Base-by-base conservation (phyloP, 2,888 invertebrate species). In the Philopedon plagiatum region DNA sequence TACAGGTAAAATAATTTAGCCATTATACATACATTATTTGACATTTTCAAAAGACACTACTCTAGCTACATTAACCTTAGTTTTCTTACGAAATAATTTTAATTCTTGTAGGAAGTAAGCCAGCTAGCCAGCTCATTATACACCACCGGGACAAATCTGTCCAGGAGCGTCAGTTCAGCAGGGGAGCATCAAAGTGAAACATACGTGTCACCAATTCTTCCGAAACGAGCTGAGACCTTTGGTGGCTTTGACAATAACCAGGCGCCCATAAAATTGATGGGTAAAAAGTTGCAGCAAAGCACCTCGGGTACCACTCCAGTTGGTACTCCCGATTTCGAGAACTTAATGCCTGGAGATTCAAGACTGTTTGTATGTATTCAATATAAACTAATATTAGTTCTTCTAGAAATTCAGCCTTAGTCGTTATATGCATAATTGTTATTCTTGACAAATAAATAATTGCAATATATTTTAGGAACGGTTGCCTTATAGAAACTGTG, bases 191-290 rank as follows among this genome's bases (percentile, higher is more conserved):
- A 96, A 80, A 96, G 95, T 80, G 91, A 92, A 23, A 90, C 93
- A 0, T 97, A 94, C 84, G 91, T 94, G 74, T 94, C 95, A 26
- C 94, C 96, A 13, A 93, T 94, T 37, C 86, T 98, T 74, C 97
- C 98, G 15, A 93, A 96, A 79, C 89, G 98, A 29, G 98, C 98
- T 0, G 98, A 98, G 87, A 98, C 98, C 2, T 98, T 98, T 86
- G 97, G 97, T 0, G 98, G 98, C 7, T 98, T 98, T 82, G 98
- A 98, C 86, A 89, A 89, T 79, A 82, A 81, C 75, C 84, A 82
- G 64, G 64, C 70, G 3, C 32, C 60, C 29, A 32, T 60, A n/a
- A 68, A 64, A n/a, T 13, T 64, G 15, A 58, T 84, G 29, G 83
- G 84, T 13, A 85, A 83, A 73, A 86, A 85, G 75, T 23, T 57